Evolutionary conservation across 2,888 invertebrate species (phyloP).

Genomic region (Geotrupes spiniger): DNA sequence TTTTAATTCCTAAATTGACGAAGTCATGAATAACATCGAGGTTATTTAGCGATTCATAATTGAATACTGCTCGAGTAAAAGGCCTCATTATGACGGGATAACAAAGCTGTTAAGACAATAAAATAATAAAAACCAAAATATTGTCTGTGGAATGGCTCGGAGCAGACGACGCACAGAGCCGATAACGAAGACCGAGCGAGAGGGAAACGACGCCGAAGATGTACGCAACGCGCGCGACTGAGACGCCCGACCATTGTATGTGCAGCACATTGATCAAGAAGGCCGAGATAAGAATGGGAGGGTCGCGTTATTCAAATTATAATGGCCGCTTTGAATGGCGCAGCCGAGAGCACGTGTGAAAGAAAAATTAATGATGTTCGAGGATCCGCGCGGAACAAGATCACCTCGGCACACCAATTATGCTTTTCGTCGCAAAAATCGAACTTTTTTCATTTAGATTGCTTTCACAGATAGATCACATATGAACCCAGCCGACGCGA

Average conservation of each 20-base stretch:
- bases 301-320: constrained; percentile 31
- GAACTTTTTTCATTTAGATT: no score
- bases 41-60: constrained; percentile 3
- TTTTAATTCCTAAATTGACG: background rate
- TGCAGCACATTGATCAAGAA: constrained; percentile 27
- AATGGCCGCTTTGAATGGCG: constrained; percentile 25
- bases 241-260: constrained; percentile 22
- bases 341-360: constrained; percentile 29
- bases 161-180: background rate
- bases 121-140: constrained; percentile 6
- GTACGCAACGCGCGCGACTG: constrained; percentile 18
- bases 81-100: constrained; percentile 5
- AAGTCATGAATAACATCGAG: constrained; percentile 4
- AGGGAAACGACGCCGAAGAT: constrained; percentile 4
- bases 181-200: background rate
- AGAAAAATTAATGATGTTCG: constrained; percentile 35
- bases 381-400: background rate
- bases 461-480: no score
- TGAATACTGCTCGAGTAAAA: constrained; percentile 1
- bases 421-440: no score
- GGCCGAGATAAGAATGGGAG: constrained; percentile 24
- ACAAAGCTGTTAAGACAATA: constrained; percentile 6
- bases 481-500: no score
- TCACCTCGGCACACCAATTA: no score
- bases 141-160: constrained; percentile 3